These are phyloP conservation scores for Lacerta viridis DNA, from an alignment of 2,797 vertebrate species.

Conservation along the genomic window DNA sequence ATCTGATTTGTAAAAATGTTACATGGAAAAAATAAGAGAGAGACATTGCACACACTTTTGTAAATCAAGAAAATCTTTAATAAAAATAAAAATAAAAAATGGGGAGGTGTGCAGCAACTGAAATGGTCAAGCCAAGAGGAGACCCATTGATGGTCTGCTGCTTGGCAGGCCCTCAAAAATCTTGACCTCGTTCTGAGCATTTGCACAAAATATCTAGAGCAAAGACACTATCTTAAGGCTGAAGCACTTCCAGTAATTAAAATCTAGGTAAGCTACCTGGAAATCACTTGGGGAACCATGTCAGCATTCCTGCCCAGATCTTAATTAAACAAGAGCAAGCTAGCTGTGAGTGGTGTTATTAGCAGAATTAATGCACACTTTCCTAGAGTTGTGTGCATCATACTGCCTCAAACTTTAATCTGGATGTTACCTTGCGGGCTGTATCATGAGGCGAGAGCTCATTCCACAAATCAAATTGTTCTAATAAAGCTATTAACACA, in stretches of 20 bases:
- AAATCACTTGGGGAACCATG: neutral
- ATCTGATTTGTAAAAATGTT: too few relatives aligned
- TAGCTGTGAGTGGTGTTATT: neutral
- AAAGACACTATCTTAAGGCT: neutral
- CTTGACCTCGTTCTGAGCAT: neutral
- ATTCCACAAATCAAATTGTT: neutral
- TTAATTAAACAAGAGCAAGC: slow-evolving; percentile 20
- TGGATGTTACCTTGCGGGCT: slow-evolving; percentile 13
- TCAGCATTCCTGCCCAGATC: neutral
- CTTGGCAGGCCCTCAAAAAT: neutral
- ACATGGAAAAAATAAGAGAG: too few relatives aligned
- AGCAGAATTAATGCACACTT: neutral
- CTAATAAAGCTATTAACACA: slow-evolving; percentile 10
- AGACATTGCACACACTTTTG: too few relatives aligned
- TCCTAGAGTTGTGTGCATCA: neutral
- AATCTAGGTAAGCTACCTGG: slow-evolving; percentile 3
- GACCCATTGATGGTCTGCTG: too few relatives aligned
- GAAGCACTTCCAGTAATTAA: neutral
- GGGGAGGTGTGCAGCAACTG: neutral
- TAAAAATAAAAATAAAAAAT: neutral
- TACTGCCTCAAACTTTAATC: neutral
- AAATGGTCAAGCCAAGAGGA: neutral
- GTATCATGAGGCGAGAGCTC: neutral
- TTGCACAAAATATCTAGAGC: neutral
- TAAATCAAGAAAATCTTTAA: too few relatives aligned